phyloP scores from a whole-genome alignment of 2,113 vertebrate genomes.

The Misgurnus anguillicaudatus region DNA sequence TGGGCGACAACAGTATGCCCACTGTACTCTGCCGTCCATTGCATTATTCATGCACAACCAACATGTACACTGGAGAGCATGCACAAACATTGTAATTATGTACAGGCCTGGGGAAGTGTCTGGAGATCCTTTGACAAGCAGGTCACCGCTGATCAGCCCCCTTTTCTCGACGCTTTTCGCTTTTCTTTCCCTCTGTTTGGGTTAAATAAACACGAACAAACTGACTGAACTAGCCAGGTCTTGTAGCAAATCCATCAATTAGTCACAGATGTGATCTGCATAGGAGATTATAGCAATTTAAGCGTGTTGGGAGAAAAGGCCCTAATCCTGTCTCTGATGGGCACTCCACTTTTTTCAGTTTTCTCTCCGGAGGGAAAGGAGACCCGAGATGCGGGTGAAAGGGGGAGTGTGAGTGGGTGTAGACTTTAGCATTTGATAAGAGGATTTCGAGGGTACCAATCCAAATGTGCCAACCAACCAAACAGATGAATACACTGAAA shows the following conservation, averaged over 20 bases:
- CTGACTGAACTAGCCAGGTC: conserved; percentile 65
- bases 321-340: conserved; percentile 73
- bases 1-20: conserved; percentile 50
- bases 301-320: conserved; percentile 66
- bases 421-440: conserved; percentile 39
- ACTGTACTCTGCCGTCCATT: conserved; percentile 54
- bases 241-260: conserved; percentile 79
- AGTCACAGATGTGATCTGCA: conserved; percentile 79
- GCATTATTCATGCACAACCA: conserved; percentile 71
- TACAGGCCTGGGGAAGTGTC: conserved; percentile 55
- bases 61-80: conserved; percentile 53
- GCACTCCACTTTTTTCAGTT: conserved; percentile 61
- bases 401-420: not conserved
- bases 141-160: conserved; percentile 60
- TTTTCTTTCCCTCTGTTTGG: conserved; percentile 19
- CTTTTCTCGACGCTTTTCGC: conserved; percentile 55
- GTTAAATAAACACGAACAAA: conserved; percentile 68
- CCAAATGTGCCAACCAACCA: conserved; percentile 21
- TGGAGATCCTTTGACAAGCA: conserved; percentile 59
- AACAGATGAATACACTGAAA: conserved; percentile 24
- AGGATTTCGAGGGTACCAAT: conserved; percentile 26
- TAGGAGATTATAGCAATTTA: conserved; percentile 74
- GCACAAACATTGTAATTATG: conserved; percentile 67
- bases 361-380: conserved; percentile 58
- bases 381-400: conserved; percentile 48